Conservation (phyloP, 2,113 vertebrate genomes). For the Poicephalus meyeri region DNA sequence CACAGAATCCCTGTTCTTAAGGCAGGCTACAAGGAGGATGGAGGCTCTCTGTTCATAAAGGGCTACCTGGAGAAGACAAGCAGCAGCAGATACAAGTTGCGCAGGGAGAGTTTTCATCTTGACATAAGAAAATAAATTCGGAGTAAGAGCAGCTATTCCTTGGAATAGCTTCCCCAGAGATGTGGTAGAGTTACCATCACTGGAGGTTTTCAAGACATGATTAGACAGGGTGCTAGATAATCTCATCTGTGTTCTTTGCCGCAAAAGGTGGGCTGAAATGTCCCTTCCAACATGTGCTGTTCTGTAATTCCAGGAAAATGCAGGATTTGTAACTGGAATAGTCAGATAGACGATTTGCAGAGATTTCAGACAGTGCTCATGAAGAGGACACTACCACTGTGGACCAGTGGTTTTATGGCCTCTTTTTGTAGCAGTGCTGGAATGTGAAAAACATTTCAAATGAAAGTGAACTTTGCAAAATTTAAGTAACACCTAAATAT, state of each 20-base stretch:
- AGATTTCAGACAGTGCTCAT: background rate
- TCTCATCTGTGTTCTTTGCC: background rate
- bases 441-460: background rate
- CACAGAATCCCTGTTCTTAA: background rate
- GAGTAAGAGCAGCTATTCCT: background rate
- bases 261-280: background rate
- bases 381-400: background rate
- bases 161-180: background rate
- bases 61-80: background rate
- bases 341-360: background rate
- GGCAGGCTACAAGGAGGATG: fast-evolving
- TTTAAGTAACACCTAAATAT: background rate
- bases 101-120: background rate
- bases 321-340: background rate
- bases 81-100: background rate
- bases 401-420: background rate
- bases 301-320: background rate
- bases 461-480: background rate
- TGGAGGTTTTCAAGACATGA: background rate
- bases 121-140: background rate
- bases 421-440: background rate
- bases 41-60: background rate
- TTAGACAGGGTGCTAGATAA: background rate
- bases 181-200: background rate
- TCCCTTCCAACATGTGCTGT: fast-evolving